phyloP scores from a whole-genome alignment of 2,797 vertebrate species.

The Rhynchonycteris naso region DNA sequence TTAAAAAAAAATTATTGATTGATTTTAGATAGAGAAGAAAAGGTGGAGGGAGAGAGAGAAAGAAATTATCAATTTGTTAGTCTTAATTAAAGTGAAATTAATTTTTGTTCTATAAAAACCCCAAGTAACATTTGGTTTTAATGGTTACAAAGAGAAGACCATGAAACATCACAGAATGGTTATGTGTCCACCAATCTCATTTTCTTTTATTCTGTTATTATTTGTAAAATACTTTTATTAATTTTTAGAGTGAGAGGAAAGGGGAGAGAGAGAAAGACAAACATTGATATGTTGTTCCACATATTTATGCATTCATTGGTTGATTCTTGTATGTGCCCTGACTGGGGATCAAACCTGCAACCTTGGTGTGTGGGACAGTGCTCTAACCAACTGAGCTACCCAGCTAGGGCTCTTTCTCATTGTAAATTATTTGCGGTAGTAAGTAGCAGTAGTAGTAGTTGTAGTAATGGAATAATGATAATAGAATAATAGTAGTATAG shows the following conservation, averaged over 20 bases:
- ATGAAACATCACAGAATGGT: neutral
- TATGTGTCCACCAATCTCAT: neutral
- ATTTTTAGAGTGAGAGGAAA: too few species aligned
- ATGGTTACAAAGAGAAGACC: neutral
- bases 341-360: too few species aligned
- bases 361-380: too few species aligned
- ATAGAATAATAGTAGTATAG: neutral
- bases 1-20: too few species aligned
- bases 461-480: neutral
- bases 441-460: neutral
- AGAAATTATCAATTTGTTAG: neutral
- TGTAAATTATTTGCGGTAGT: neutral
- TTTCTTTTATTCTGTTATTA: neutral
- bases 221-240: too few species aligned
- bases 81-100: conserved; percentile 34
- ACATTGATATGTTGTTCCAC: too few species aligned
- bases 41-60: too few species aligned
- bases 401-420: neutral
- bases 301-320: too few species aligned
- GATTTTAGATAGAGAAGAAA: too few species aligned
- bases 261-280: too few species aligned
- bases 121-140: conserved; percentile 22
- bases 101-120: neutral
- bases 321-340: too few species aligned
- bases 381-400: too few species aligned